phyloP scores from a whole-genome alignment of 2,888 invertebrate species.

The Zhuqinia jingwanae region DNA sequence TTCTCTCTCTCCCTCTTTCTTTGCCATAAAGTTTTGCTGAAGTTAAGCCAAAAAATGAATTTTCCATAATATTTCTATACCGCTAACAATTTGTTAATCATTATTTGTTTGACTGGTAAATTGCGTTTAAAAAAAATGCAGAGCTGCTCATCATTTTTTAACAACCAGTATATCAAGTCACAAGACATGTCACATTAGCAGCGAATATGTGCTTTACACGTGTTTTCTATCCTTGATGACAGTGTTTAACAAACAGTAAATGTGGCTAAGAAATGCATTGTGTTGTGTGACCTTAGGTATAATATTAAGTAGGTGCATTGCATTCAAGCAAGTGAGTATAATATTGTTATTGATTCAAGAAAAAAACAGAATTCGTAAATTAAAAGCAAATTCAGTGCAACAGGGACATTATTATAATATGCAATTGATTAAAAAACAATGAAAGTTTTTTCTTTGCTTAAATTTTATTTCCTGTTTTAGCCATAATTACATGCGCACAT shows the following conservation, averaged over 20 bases:
- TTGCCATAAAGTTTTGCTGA: neutral
- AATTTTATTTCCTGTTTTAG: slow-evolving; percentile 4
- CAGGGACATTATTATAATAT: no score
- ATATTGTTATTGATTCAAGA: no score
- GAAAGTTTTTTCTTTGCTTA: no score
- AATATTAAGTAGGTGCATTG: no score
- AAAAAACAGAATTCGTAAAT: no score
- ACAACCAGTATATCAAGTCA: slow-evolving; percentile 30
- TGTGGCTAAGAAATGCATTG: no score
- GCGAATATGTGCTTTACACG: slow-evolving; percentile 15
- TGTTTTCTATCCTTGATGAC: slow-evolving; percentile 12
- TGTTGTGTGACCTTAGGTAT: no score
- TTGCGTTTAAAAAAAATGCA: slow-evolving; percentile 21
- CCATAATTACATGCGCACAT: neutral
- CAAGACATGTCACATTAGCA: slow-evolving; percentile 37
- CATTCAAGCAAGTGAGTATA: no score
- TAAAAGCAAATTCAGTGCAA: no score
- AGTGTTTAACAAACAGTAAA: neutral
- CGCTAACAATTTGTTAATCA: slow-evolving; percentile 49
- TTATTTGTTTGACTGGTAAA: slow-evolving; percentile 29
- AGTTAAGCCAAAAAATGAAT: neutral
- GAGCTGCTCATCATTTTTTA: slow-evolving; percentile 19
- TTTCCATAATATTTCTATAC: slow-evolving; percentile 12
- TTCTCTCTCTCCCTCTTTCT: neutral
- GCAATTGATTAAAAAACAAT: no score